These are phyloP conservation scores for Naja naja DNA, from an alignment of 2,113 vertebrate genomes.

Conservation along the genomic window DNA sequence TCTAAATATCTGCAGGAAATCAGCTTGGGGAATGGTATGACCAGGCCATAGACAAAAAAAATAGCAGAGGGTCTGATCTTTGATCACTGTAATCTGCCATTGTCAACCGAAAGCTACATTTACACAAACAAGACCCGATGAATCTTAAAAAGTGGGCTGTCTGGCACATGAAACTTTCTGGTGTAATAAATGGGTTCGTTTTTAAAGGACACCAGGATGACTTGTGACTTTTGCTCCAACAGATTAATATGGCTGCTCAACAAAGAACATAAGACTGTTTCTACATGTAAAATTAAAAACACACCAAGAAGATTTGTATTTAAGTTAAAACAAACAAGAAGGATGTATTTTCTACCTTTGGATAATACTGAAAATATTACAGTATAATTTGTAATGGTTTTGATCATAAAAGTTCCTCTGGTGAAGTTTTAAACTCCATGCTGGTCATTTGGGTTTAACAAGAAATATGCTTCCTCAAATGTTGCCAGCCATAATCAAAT, in stretches of 20 bases:
- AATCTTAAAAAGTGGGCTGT: neutral
- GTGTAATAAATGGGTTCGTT: neutral
- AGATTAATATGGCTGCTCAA: neutral
- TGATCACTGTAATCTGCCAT: neutral
- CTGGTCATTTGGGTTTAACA: neutral
- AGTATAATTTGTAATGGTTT: neutral
- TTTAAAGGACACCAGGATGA: neutral
- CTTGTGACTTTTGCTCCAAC: neutral
- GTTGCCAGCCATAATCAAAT: neutral
- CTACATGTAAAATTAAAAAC: neutral
- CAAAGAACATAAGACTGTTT: neutral
- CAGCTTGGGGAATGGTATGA: neutral
- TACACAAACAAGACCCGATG: neutral
- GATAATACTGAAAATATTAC: neutral
- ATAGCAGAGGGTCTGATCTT: neutral
- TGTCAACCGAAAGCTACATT: neutral
- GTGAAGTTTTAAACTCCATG: neutral
- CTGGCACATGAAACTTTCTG: neutral
- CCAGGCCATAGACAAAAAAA: neutral
- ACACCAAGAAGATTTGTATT: neutral
- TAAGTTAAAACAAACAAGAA: neutral
- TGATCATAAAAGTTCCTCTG: neutral
- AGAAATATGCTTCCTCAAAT: neutral
- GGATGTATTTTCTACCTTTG: neutral
- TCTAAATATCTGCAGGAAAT: neutral